Conservation (phyloP, 2,888 invertebrate genomes). For the Dorcus hopei region DNA sequence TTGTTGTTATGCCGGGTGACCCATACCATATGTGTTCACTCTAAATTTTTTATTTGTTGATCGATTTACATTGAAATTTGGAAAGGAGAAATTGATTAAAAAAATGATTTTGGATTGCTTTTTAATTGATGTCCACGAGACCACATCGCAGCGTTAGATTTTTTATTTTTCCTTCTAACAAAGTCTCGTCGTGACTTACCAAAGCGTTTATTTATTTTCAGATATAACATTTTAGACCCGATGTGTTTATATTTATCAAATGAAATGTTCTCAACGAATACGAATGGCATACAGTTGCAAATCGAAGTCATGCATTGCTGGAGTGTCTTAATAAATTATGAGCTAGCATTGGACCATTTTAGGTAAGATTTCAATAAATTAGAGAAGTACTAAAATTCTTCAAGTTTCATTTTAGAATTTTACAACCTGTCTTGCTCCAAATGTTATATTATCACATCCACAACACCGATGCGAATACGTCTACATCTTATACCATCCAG, state of each 20-base stretch:
- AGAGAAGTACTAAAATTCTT: too few relatives aligned
- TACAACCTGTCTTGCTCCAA: constrained; percentile 56
- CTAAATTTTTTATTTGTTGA: too few relatives aligned
- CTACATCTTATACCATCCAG: constrained; percentile 53
- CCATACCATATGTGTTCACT: too few relatives aligned
- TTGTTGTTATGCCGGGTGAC: too few relatives aligned
- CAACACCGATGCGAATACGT: constrained; percentile 53
- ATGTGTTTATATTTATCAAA: constrained; percentile 57
- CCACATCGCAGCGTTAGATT: too few relatives aligned
- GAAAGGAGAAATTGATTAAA: too few relatives aligned
- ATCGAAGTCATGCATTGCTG: constrained; percentile 62
- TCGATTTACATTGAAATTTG: too few relatives aligned
- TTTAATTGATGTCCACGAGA: too few relatives aligned
- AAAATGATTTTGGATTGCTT: too few relatives aligned
- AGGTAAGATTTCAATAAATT: constrained; percentile 37
- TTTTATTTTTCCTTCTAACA: too few relatives aligned
- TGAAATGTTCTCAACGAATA: constrained; percentile 51
- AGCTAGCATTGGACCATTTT: constrained; percentile 51
- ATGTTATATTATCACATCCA: constrained; percentile 59
- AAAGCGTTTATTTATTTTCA: constrained; percentile 23
- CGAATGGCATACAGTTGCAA: constrained; percentile 58
- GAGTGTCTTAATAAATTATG: constrained; percentile 56
- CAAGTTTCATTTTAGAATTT: constrained; percentile 36
- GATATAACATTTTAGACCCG: constrained; percentile 54
- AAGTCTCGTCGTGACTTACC: too few relatives aligned